Conservation (phyloP, 2,888 invertebrate species). For the Cephalotes varians region DNA sequence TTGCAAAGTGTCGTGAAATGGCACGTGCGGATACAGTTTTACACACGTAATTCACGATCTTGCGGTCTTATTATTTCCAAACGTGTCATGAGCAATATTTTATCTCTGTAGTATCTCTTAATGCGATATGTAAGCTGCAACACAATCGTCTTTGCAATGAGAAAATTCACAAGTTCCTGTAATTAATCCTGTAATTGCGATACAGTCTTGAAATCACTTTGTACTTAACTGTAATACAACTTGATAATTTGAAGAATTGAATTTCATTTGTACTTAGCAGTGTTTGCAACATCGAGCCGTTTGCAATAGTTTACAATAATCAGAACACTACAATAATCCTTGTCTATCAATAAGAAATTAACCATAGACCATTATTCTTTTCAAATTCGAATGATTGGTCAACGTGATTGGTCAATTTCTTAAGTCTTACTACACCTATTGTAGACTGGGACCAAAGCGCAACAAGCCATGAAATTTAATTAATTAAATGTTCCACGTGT, state of each 20-base stretch:
- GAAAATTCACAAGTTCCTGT: background rate
- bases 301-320: no score
- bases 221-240: background rate
- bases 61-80: background rate
- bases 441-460: background rate
- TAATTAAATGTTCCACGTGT: conserved; percentile 38
- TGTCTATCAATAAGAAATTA: no score
- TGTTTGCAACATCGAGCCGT: background rate
- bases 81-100: background rate
- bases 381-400: no score
- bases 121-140: background rate
- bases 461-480: conserved; percentile 46
- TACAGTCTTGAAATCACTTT: background rate
- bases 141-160: background rate
- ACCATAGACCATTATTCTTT: no score
- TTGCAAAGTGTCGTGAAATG: conserved; percentile 39
- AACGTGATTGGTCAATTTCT: no score
- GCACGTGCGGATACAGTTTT: conserved; percentile 16
- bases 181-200: conserved; percentile 12
- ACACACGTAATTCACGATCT: conserved; percentile 25
- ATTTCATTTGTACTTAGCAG: no score
- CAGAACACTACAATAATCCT: no score
- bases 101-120: background rate
- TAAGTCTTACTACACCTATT: no score
- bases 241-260: background rate